Evolutionary conservation across 64 coral and sea anemone species (phyloP).

Genomic region (Actinia equina): DNA sequence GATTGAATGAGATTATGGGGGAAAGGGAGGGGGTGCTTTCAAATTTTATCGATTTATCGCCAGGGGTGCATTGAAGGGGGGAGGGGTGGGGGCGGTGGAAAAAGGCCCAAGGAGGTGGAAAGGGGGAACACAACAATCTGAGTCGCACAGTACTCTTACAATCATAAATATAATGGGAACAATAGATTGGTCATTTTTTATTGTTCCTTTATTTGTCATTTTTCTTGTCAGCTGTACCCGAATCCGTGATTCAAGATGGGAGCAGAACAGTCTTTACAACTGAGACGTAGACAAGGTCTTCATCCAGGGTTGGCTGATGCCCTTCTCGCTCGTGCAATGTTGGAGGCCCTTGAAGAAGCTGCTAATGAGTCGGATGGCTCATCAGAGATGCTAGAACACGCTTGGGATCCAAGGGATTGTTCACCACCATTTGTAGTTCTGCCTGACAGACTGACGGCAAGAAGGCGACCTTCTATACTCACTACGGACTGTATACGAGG

Average conservation of each 20-base stretch:
- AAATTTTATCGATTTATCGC: no score
- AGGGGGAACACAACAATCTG: no score
- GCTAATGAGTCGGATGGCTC: conserved; percentile 10
- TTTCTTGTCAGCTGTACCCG: neutral
- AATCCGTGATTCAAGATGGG: conserved; percentile 47
- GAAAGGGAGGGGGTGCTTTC: no score
- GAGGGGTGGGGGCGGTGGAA: no score
- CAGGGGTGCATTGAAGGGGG: no score
- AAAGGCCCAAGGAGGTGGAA: no score
- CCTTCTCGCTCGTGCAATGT: conserved; percentile 33
- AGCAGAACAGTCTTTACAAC: conserved; percentile 33
- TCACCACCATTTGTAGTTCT: conserved; percentile 58
- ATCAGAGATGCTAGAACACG: conserved; percentile 62
- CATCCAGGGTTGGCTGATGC: neutral
- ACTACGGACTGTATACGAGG: conserved; percentile 78
- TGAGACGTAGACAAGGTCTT: neutral
- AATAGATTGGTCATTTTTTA: no score
- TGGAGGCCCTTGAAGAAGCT: conserved; percentile 57
- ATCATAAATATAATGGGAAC: no score
- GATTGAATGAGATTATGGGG: no score
- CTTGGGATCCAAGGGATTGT: conserved; percentile 73
- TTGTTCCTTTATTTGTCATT: neutral
- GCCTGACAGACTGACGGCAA: conserved; percentile 65
- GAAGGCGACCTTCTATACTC: conserved; percentile 63
- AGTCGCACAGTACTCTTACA: no score